These are phyloP conservation scores for Eupeodes luniger DNA, from an alignment of 2,888 invertebrate genomes.

Conservation along the genomic window DNA sequence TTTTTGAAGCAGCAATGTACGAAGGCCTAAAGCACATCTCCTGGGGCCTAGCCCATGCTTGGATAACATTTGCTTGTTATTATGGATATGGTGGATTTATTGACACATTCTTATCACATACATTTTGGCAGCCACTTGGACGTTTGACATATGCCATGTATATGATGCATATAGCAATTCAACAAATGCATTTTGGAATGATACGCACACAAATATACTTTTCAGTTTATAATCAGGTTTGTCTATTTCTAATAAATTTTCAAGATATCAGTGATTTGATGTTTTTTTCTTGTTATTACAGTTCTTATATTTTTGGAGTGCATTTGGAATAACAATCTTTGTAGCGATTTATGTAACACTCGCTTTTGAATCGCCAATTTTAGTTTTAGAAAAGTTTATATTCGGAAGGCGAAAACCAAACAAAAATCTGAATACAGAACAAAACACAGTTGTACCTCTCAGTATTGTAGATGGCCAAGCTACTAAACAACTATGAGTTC, in stretches of 20 bases:
- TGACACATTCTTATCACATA: conserved; percentile 68
- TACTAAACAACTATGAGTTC: background rate
- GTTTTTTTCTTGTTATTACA: background rate
- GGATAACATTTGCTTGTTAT: conserved; percentile 76
- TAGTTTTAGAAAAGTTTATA: conserved; percentile 11
- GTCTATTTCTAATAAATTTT: background rate
- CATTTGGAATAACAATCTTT: background rate
- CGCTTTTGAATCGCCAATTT: conserved; percentile 14
- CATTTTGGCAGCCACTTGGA: conserved; percentile 74
- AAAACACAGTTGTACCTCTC: background rate
- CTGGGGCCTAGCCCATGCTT: conserved; percentile 70
- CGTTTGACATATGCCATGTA: conserved; percentile 74
- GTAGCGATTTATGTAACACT: conserved; percentile 13
- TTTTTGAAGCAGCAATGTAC: conserved; percentile 68
- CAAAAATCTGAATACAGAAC: background rate
- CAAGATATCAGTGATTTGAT: background rate
- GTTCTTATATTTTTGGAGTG: conserved; percentile 22
- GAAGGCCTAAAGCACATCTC: conserved; percentile 63
- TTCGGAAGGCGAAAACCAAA: background rate
- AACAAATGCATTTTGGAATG: conserved; percentile 44
- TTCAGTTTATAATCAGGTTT: conserved; percentile 64
- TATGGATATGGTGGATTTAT: conserved; percentile 73
- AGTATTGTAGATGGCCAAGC: background rate
- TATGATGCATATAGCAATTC: conserved; percentile 69
- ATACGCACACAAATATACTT: conserved; percentile 56